phyloP scores from a whole-genome alignment of 2,797 vertebrate species.

The Phoxinus dragarum region DNA sequence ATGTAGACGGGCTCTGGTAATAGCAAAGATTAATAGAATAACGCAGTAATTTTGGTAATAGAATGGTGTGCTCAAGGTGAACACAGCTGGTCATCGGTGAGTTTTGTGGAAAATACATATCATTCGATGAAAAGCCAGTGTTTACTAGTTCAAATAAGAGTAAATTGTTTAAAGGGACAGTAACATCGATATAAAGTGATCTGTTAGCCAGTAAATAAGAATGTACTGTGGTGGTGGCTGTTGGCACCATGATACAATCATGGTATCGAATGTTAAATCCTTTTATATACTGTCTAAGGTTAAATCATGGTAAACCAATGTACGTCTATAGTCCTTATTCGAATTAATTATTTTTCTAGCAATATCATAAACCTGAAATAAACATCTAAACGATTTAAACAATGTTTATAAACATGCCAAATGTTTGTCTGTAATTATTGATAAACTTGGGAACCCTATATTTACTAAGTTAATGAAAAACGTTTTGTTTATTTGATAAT shows the following conservation, averaged over 20 bases:
- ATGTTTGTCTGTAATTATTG: no score
- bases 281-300: no score
- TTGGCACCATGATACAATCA: not conserved
- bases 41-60: no score
- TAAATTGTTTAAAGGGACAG: not conserved
- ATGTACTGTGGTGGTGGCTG: not conserved
- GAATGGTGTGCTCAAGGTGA: not conserved
- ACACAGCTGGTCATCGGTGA: not conserved
- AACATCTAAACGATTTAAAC: not conserved
- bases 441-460: no score
- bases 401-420: not conserved
- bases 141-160: not conserved
- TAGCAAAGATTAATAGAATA: no score
- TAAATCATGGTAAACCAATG: not conserved
- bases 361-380: not conserved
- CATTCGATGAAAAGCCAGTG: not conserved
- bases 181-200: not conserved
- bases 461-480: not conserved
- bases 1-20: no score
- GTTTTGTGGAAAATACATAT: not conserved
- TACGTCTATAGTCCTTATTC: not conserved
- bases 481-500: not conserved
- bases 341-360: not conserved
- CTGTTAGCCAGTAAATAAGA: not conserved
- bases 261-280: not conserved